Conservation (phyloP, 1,140 invertebrate genomes). For the Anadara kagoshimensis region DNA sequence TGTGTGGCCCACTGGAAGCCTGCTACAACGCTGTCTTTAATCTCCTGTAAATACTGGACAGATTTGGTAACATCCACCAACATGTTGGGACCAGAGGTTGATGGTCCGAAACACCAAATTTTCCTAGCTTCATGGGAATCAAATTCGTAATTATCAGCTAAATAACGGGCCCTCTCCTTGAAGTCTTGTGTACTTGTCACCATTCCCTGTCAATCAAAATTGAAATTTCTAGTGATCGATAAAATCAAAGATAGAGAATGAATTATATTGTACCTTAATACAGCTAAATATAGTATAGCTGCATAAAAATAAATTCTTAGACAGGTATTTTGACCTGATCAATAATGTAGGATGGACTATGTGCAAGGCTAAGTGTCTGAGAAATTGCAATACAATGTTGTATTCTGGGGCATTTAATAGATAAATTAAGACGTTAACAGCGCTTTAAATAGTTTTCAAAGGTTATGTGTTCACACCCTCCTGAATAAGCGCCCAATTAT, state of each 20-base stretch:
- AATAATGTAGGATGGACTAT: too few relatives aligned
- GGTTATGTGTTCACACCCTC: too few relatives aligned
- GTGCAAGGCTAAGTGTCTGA: too few relatives aligned
- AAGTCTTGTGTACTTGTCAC: slow-evolving; percentile 97
- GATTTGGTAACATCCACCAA: slow-evolving; percentile 98
- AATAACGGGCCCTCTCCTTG: slow-evolving; percentile 93
- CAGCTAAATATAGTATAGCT: background rate
- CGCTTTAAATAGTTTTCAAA: too few relatives aligned
- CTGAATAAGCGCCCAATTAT: too few relatives aligned
- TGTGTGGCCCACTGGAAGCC: slow-evolving; percentile 99
- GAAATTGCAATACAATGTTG: too few relatives aligned
- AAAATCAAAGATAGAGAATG: background rate
- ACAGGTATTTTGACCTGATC: too few relatives aligned
- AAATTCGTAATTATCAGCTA: slow-evolving; percentile 96
- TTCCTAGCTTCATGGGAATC: slow-evolving; percentile 99
- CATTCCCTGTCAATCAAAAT: slow-evolving; percentile 80
- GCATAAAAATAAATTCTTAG: too few relatives aligned
- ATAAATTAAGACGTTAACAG: too few relatives aligned
- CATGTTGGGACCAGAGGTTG: slow-evolving; percentile 97
- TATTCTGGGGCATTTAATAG: too few relatives aligned
- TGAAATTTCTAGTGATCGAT: background rate
- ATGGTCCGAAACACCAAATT: slow-evolving; percentile 99
- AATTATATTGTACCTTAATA: background rate
- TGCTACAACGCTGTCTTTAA: slow-evolving; percentile 92
- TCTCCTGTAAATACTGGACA: slow-evolving; percentile 97